Evolutionary conservation across 2,888 invertebrate species (phyloP).

Genomic region (Polydrusus pterygomalis): DNA sequence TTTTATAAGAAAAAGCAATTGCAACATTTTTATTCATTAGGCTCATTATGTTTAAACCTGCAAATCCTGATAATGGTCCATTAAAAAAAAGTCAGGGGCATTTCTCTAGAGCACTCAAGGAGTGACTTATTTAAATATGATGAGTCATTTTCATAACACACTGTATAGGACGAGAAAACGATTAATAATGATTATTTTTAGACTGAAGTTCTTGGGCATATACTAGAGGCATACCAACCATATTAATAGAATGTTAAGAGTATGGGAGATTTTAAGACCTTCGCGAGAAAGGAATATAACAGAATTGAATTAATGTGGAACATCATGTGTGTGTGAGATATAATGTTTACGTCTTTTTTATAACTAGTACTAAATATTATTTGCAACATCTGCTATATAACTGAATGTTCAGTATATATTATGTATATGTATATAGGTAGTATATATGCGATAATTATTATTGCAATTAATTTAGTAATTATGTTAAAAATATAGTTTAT

Average conservation of each 20-base stretch:
- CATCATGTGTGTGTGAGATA: neutral
- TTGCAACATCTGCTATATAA: conserved; percentile 3
- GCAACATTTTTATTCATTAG: too few relatives aligned
- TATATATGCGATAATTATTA: too few relatives aligned
- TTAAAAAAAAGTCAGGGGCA: too few relatives aligned
- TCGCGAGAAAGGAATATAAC: neutral
- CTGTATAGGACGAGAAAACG: too few relatives aligned
- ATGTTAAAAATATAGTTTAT: conserved; percentile 5
- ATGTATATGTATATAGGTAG: too few relatives aligned
- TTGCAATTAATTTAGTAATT: conserved; percentile 1
- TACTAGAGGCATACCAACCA: neutral
- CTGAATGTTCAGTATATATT: neutral
- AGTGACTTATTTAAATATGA: neutral
- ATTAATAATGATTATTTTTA: neutral
- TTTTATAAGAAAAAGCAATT: too few relatives aligned
- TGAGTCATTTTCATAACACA: too few relatives aligned
- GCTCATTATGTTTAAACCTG: too few relatives aligned
- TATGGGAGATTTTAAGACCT: conserved; percentile 6
- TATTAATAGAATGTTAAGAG: conserved; percentile 6
- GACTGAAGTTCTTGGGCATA: neutral
- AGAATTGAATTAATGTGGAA: neutral
- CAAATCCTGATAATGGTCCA: too few relatives aligned
- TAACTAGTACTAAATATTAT: neutral
- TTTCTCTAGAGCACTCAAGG: too few relatives aligned
- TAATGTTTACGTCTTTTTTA: neutral